A percentile compares a stretch with the other conserved stretches of the same genome.
Evolutionary conservation across 2,888 invertebrate genomes (phyloP).

Genomic region (Cantharis flavilabris): DNA sequence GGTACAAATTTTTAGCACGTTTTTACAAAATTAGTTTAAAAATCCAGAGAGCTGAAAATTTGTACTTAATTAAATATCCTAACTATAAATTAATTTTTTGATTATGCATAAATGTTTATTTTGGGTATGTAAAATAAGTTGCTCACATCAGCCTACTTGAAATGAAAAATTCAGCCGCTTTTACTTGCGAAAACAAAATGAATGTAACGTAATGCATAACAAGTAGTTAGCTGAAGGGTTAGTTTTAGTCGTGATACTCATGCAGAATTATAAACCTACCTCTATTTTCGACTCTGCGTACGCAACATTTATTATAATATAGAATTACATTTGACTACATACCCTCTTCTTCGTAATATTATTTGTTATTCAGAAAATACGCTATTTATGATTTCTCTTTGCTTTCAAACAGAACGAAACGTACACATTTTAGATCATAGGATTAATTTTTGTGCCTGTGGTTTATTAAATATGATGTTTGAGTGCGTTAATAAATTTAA

Average conservation of each 20-base stretch:
- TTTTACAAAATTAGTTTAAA: neutral
- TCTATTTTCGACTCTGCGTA: conserved; percentile 44
- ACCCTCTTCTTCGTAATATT: conserved; percentile 22
- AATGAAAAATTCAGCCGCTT: conserved; percentile 54
- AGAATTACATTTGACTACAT: conserved; percentile 38
- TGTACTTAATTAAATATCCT: neutral
- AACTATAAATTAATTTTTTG: neutral
- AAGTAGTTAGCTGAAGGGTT: conserved; percentile 55
- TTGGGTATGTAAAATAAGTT: conserved; percentile 49
- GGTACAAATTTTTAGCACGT: neutral
- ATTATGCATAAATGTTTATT: conserved; percentile 10
- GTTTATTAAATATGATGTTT: neutral
- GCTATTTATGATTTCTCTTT: conserved; percentile 21
- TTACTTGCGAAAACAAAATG: conserved; percentile 55
- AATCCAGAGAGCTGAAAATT: neutral
- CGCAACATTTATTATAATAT: conserved; percentile 48
- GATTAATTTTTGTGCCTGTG: neutral
- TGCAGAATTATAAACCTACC: conserved; percentile 52
- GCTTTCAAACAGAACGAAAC: conserved; percentile 7
- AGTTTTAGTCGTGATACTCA: conserved; percentile 49
- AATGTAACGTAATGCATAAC: conserved; percentile 56
- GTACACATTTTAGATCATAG: conserved; percentile 4
- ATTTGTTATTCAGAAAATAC: conserved; percentile 22
- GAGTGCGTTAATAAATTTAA: neutral
- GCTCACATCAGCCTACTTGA: conserved; percentile 49